Evolutionary conservation across 2,113 vertebrate species (phyloP).

Genomic region (Microcebus murinus): DNA sequence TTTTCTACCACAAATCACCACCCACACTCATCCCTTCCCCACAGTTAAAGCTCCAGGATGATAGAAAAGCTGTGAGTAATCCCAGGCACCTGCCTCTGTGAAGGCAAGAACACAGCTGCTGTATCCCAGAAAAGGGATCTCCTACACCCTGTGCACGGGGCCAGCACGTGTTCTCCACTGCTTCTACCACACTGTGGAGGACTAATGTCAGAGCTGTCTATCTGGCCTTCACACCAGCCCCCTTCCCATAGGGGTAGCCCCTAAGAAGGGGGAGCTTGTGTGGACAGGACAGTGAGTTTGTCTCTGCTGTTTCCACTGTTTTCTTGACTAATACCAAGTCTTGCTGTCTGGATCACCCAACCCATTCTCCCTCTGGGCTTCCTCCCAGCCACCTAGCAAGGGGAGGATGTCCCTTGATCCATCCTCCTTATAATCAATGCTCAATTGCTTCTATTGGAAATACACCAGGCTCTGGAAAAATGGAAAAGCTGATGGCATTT

Average conservation of each 20-base stretch:
- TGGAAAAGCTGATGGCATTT: neutral
- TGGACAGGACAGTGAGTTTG: neutral
- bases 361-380: neutral
- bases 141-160: neutral
- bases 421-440: neutral
- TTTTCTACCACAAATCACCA: constrained; percentile 60
- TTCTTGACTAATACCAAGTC: neutral
- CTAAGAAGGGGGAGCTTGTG: neutral
- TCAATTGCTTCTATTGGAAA: neutral
- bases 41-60: constrained; percentile 43
- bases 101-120: constrained; percentile 55
- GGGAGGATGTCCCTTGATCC: neutral
- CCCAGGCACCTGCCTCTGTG: constrained; percentile 45
- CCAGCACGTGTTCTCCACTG: neutral
- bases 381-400: neutral
- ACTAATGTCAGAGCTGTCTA: neutral
- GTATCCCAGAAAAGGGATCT: neutral
- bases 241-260: neutral
- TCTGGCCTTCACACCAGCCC: neutral
- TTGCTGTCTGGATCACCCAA: neutral
- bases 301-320: neutral
- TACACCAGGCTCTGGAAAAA: neutral
- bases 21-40: constrained; percentile 57
- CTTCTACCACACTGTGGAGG: neutral
- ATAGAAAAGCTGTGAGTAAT: constrained; percentile 61